Conservation (phyloP, 2,888 invertebrate species). For the Nephrotoma guestfalica region DNA sequence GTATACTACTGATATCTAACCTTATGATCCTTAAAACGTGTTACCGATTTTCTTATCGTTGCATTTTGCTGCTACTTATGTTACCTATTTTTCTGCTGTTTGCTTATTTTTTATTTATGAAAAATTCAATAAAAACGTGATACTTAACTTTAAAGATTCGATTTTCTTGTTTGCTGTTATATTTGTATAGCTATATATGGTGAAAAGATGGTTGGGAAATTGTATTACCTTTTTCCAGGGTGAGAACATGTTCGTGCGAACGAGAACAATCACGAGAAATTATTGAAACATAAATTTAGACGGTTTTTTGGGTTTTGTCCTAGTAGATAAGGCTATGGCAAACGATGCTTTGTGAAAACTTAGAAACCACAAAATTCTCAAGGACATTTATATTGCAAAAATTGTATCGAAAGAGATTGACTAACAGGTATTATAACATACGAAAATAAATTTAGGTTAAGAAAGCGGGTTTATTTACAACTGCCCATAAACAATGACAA, state of each 20-base stretch:
- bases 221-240: background rate
- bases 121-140: background rate
- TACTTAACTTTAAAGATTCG: background rate
- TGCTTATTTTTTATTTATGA: background rate
- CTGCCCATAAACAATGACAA: too few species aligned
- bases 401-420: too few species aligned
- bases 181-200: background rate
- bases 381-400: too few species aligned
- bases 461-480: too few species aligned
- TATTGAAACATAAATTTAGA: background rate
- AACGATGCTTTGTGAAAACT: too few species aligned
- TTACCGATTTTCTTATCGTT: background rate
- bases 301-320: background rate
- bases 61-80: background rate
- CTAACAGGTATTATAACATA: too few species aligned
- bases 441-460: too few species aligned
- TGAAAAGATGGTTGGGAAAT: background rate
- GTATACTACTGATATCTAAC: background rate
- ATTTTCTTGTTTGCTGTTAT: background rate
- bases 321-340: too few species aligned
- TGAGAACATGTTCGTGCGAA: background rate
- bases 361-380: too few species aligned
- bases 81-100: background rate
- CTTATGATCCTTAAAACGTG: background rate
- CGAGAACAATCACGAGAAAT: background rate